Conservation (phyloP, 1,140 invertebrate genomes). For the Ptiloglossa arizonensis region DNA sequence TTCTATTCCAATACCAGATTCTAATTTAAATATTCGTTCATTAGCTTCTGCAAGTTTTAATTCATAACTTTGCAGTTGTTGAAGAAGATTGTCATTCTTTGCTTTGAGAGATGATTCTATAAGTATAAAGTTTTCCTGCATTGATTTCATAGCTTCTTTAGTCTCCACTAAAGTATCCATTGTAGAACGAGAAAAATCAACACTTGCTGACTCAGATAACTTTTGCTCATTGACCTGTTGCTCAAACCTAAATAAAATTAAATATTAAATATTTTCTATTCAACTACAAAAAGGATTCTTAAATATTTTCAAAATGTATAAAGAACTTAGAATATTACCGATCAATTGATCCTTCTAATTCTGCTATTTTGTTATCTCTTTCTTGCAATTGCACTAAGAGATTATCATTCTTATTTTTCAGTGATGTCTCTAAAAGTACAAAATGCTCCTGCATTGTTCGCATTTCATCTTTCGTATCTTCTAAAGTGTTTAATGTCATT, state of each 20-base stretch:
- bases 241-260: slow-evolving; percentile 65
- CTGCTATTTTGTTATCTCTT: slow-evolving; percentile 83
- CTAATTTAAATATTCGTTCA: slow-evolving; percentile 71
- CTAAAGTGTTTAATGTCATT: slow-evolving; percentile 86
- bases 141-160: slow-evolving; percentile 83
- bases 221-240: slow-evolving; percentile 71
- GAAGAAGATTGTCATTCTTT: slow-evolving; percentile 75
- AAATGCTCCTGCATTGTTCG: slow-evolving; percentile 91
- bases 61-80: slow-evolving; percentile 77
- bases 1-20: slow-evolving; percentile 70
- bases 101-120: slow-evolving; percentile 80
- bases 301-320: too few relatives aligned
- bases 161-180: slow-evolving; percentile 82
- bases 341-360: slow-evolving; percentile 74
- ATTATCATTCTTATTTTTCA: slow-evolving; percentile 85
- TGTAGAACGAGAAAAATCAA: slow-evolving; percentile 75
- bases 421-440: slow-evolving; percentile 86
- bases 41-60: slow-evolving; percentile 72
- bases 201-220: slow-evolving; percentile 68
- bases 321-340: slow-evolving; percentile 61
- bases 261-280: slow-evolving; percentile 1
- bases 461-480: slow-evolving; percentile 91
- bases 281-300: neutral
- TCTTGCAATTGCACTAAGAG: slow-evolving; percentile 81
- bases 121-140: slow-evolving; percentile 84